Conservation (phyloP, 1,140 invertebrate species). For the Reticulitermes speratus region DNA sequence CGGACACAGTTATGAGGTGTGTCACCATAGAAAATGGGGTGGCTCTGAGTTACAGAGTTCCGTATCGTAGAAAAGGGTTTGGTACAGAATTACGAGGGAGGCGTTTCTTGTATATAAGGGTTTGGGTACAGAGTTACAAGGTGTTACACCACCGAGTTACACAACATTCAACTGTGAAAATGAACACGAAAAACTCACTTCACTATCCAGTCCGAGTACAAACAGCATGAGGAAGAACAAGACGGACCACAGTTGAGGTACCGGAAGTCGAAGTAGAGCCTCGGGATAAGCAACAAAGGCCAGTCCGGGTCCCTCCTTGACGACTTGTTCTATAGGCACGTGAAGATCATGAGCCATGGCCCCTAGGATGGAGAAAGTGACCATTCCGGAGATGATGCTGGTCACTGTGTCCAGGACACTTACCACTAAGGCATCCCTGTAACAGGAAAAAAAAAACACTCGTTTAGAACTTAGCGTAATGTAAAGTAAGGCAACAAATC, state of each 20-base stretch:
- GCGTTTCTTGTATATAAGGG: too few relatives aligned
- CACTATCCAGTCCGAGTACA: slow-evolving; percentile 70
- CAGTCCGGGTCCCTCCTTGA: slow-evolving; percentile 68
- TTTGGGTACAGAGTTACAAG: too few relatives aligned
- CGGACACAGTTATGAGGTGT: too few relatives aligned
- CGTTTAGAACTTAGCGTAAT: too few relatives aligned
- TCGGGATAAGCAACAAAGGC: slow-evolving; percentile 81
- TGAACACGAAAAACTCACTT: slow-evolving; percentile 43
- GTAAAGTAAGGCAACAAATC: slow-evolving; percentile 29
- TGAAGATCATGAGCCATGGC: slow-evolving; percentile 67
- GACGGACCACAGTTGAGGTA: slow-evolving; percentile 74
- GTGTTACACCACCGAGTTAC: too few relatives aligned
- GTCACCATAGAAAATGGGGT: too few relatives aligned
- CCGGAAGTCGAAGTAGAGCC: slow-evolving; percentile 74
- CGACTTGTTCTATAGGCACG: slow-evolving; percentile 59
- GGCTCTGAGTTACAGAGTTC: too few relatives aligned
- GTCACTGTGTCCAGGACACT: slow-evolving; percentile 70
- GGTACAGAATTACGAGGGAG: too few relatives aligned
- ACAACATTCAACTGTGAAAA: too few relatives aligned
- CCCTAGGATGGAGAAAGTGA: slow-evolving; percentile 79
- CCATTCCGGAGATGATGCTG: slow-evolving; percentile 72
- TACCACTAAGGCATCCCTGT: slow-evolving; percentile 69
- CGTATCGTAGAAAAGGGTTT: too few relatives aligned
- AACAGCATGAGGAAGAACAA: slow-evolving; percentile 85
- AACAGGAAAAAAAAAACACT: slow-evolving; percentile 23